A percentile compares a stretch with the other conserved stretches of the same genome.
Evolutionary conservation across 2,113 vertebrate species (phyloP).

Genomic region (Struthio camelus): DNA sequence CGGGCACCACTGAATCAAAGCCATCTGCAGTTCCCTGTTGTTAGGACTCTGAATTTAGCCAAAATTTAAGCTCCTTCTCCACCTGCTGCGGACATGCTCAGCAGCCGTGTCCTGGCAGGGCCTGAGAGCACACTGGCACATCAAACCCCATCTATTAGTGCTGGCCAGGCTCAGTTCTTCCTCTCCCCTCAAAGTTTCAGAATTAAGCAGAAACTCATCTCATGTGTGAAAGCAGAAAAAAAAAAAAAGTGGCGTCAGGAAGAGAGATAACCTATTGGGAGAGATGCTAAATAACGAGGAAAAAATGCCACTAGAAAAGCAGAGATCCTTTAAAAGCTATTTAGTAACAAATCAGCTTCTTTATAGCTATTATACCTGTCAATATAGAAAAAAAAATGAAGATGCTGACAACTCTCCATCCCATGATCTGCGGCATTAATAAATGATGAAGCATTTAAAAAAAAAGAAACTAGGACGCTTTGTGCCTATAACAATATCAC

Average conservation of each 20-base stretch:
- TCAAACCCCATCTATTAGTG: background rate
- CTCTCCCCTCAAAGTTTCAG: slow-evolving; percentile 25
- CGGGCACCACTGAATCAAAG: background rate
- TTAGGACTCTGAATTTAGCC: background rate
- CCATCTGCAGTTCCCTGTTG: background rate
- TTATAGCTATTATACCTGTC: slow-evolving; percentile 57
- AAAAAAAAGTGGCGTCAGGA: background rate
- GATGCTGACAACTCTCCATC: slow-evolving; percentile 70
- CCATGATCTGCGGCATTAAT: slow-evolving; percentile 70
- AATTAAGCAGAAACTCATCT: slow-evolving; percentile 47
- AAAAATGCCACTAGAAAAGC: slow-evolving; percentile 18
- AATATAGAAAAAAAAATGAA: slow-evolving; percentile 62
- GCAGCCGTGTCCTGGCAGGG: background rate
- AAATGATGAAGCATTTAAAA: slow-evolving; percentile 72
- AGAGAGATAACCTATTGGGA: slow-evolving; percentile 25
- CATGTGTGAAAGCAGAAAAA: background rate
- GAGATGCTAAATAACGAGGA: slow-evolving; percentile 14
- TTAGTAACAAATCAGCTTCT: slow-evolving; percentile 60
- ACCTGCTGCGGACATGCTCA: background rate
- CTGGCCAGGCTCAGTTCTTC: background rate
- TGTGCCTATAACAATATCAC: slow-evolving; percentile 56
- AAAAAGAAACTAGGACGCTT: slow-evolving; percentile 63
- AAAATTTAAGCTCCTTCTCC: background rate
- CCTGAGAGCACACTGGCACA: background rate
- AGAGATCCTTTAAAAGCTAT: slow-evolving; percentile 51